Percentiles rank a stretch among this genome's conserved stretches.
Conservation (phyloP, 2,888 invertebrate species). For the Epirrhoe alternata region DNA sequence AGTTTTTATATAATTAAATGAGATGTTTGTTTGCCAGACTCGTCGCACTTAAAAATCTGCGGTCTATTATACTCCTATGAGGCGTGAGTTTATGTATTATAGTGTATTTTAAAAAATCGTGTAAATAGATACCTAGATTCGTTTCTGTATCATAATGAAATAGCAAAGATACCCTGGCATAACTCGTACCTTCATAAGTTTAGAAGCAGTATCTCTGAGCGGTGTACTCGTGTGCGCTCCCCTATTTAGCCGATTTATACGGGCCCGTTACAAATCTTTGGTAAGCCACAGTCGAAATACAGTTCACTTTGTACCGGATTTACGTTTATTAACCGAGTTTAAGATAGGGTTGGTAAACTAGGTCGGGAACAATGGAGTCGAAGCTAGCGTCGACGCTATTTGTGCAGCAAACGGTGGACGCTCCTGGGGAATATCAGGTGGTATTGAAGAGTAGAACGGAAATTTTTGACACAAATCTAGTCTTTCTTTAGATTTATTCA, state of each 20-base stretch:
- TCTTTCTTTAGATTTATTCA: background rate
- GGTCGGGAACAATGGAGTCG: constrained; percentile 23
- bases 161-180: background rate
- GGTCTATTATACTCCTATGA: no score
- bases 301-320: constrained; percentile 71
- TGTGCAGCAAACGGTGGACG: constrained; percentile 4
- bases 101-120: no score
- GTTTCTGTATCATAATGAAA: background rate
- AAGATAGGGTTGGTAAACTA: constrained; percentile 49
- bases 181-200: background rate
- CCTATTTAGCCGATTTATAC: constrained; percentile 45
- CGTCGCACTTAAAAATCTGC: no score
- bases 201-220: constrained; percentile 1
- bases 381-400: constrained; percentile 20
- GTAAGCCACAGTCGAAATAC: constrained; percentile 72
- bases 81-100: no score
- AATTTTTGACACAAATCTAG: background rate
- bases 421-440: background rate
- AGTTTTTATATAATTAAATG: no score
- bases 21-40: no score
- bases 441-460: background rate
- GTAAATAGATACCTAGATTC: no score
- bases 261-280: constrained; percentile 72
- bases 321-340: constrained; percentile 71
- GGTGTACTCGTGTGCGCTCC: constrained; percentile 29